Base-by-base conservation (phyloP, 2,113 vertebrate genomes). In the Bettongia penicillata region DNA sequence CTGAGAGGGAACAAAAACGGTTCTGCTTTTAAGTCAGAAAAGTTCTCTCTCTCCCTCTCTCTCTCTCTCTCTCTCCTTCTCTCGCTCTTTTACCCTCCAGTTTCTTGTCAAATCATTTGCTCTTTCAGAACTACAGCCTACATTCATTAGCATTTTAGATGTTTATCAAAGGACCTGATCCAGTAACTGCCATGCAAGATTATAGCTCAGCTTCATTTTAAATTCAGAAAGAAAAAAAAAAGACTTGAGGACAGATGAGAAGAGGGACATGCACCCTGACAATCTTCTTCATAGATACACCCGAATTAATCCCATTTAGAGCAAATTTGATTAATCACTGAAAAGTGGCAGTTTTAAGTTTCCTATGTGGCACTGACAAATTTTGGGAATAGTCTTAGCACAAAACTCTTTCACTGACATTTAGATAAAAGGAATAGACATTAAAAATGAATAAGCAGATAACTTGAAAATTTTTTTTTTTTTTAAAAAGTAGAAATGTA, bases 131-230 rank as follows among this genome's bases (percentile, higher is more conserved):
- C 98, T 97, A 97, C 94, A 98, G 97, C 98, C 97, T 97, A 97
- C 97, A 96, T 97, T 98, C 98, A 99, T 99, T 99, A 98, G 98
- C 99, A 99, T 99, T 99, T 99, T 98, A 98, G 98, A 99, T 99
- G 98, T 98, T 99, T 99, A 99, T 99, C 99, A 98, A 98, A 99
- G 98, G 97, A 98, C 98, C 68, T 91, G 97, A 98, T 98, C 98
- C 98, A 98, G 98, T 98, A 97, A 98, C 98, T 98, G 98, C 98
- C 98, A 98, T 97, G 97, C 94, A 95, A 98, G 98, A 99, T 99
- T 99, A 98, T 97, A 98, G 98, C 98, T 98, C 96, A 94, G 98
- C 98, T 98, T 98, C 98, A 99, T 99, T 99, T 98, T 97, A 98
- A 98, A 98, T 99, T 99, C 98, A 98, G 97, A 95, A 97, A 98